A percentile compares a stretch with the other conserved stretches of the same genome.
These are phyloP conservation scores for Ramphastos sulfuratus DNA, from an alignment of 2,113 vertebrate genomes.

Conservation along the genomic window DNA sequence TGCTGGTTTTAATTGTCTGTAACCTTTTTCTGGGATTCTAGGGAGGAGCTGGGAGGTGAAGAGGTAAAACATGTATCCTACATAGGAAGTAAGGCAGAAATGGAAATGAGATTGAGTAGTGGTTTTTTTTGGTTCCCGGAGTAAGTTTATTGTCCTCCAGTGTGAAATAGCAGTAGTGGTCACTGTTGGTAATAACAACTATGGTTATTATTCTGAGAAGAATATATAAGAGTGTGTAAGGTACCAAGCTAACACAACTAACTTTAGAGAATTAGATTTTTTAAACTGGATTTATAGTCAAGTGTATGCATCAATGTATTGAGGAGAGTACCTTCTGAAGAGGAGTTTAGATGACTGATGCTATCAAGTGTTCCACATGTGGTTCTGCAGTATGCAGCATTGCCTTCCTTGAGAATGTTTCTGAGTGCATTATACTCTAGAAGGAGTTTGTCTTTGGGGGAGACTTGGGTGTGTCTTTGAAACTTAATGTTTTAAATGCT, in stretches of 20 bases:
- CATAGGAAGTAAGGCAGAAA: not conserved
- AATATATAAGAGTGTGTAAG: not conserved
- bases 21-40: not conserved
- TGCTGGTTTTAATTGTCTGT: not conserved
- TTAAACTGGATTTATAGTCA: not conserved
- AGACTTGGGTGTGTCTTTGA: not conserved
- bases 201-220: not conserved
- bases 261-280: not conserved
- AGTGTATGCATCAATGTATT: accelerated
- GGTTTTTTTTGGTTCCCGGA: not conserved
- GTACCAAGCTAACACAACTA: not conserved
- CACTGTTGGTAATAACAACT: not conserved
- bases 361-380: not conserved
- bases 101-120: not conserved
- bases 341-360: not conserved
- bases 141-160: not conserved
- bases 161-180: not conserved
- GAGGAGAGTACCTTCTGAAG: not conserved
- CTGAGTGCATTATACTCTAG: not conserved
- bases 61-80: not conserved
- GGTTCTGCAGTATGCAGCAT: not conserved
- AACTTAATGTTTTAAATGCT: not conserved
- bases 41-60: not conserved
- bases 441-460: not conserved
- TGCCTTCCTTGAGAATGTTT: not conserved